Percentiles rank a stretch among this genome's conserved stretches.
Evolutionary conservation across 2,888 invertebrate species (phyloP).

Genomic region (Papilio protenor): DNA sequence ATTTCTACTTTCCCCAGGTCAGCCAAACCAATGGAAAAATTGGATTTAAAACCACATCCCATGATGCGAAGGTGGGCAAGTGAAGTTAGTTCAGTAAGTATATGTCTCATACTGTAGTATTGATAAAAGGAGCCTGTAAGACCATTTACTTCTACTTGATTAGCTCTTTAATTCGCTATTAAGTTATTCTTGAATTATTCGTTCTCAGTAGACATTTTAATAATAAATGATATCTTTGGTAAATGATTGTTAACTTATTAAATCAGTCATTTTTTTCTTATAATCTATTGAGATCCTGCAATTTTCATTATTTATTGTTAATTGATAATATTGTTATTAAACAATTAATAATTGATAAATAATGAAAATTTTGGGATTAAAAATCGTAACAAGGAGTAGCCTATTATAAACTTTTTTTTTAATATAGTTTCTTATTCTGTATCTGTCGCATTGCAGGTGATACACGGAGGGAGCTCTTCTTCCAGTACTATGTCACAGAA

Average conservation of each 20-base stretch:
- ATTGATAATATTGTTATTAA: too few species aligned
- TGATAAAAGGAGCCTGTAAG: not conserved
- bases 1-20: not conserved
- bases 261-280: too few species aligned
- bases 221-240: too few species aligned
- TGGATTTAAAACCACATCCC: not conserved
- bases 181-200: not conserved
- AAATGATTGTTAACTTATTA: too few species aligned
- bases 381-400: not conserved
- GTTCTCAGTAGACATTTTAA: not conserved
- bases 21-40: not conserved
- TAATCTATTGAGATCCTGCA: too few species aligned
- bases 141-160: too few species aligned
- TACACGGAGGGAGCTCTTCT: constrained; percentile 57
- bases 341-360: too few species aligned
- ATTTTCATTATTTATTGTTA: too few species aligned
- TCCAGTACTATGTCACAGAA: constrained; percentile 44
- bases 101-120: not conserved
- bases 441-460: constrained; percentile 57
- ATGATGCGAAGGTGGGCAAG: not conserved
- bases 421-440: not conserved
- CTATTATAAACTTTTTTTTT: not conserved
- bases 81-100: not conserved
- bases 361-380: not conserved
- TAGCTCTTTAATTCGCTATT: too few species aligned